Conservation (phyloP, 2,113 vertebrate genomes). For the Canis aureus region DNA sequence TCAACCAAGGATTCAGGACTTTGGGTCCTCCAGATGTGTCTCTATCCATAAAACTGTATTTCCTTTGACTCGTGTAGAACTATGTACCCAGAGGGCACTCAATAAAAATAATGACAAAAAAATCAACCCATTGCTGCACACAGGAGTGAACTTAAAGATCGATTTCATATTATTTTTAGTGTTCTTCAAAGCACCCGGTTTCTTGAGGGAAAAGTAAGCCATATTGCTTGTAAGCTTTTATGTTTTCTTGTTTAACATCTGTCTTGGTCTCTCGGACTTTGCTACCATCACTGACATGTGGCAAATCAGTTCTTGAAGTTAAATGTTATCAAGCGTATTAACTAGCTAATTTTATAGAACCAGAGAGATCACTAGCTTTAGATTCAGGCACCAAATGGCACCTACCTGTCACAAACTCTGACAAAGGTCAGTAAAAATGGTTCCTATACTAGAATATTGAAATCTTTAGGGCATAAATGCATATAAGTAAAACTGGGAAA, state of each 20-base stretch:
- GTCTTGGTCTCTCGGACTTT: not conserved
- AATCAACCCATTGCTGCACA: constrained; percentile 33
- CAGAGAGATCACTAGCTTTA: not conserved
- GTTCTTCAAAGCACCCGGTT: not conserved
- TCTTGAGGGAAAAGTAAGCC: not conserved
- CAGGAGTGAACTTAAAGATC: constrained; percentile 37
- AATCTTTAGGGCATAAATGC: not conserved
- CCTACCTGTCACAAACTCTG: not conserved
- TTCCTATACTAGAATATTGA: not conserved
- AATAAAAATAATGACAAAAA: constrained; percentile 68
- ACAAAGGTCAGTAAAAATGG: not conserved
- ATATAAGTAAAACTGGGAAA: not conserved
- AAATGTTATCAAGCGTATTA: constrained; percentile 5
- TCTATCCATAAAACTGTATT: not conserved
- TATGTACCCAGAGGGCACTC: constrained; percentile 33
- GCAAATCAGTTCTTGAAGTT: not conserved
- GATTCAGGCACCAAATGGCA: not conserved
- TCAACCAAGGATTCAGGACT: not conserved
- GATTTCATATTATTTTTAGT: constrained; percentile 62
- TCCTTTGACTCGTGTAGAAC: constrained; percentile 9
- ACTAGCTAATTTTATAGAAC: not conserved
- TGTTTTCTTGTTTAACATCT: constrained; percentile 56
- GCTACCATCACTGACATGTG: not conserved
- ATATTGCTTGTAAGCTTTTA: constrained; percentile 20
- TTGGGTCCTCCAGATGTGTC: not conserved